Evolutionary conservation across 2,113 vertebrate species (phyloP), one percentile per base, ranked within the genome.

Genomic region (Thinocorus orbignyianus): DNA sequence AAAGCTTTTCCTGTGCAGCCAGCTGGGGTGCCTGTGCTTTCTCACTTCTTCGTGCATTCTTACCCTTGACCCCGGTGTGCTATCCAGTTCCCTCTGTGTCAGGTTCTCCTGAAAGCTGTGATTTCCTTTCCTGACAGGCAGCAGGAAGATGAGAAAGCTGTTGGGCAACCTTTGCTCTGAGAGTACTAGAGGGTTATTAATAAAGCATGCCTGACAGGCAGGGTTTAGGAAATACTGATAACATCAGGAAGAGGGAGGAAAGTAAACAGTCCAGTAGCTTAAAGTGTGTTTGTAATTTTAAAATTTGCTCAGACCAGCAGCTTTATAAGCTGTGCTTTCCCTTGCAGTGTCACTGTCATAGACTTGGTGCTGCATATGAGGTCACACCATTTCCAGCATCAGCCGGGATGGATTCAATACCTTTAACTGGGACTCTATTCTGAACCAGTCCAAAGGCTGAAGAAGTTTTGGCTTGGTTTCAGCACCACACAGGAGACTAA

Each of bases 61-160:
- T 97, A 97, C 98, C 97, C 96, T 97, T 98, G 98, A 98, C 98
- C 98, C 86, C 31, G 16, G 72, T 39, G 95, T 95, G 97, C 96
- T 97, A 97, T 97, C 93, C 97, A 98, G 97, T 97, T 97, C 97
- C 97, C 96, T 92, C 65, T 76, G 88, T 96, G 97, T 98, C 96
- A 97, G 94, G 78, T 91, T 95, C 93, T 95, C 94, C 95, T 91
- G 95, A 96, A 97, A 97, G 94, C 86, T 97, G 97, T 73, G 95
- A 98, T 97, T 98, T 98, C 98, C 98, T 98, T 90, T 98, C 95
- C 92, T 97, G 98, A 98, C 98, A 98, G 94, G 95, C 92, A 65
- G 94, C 98, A 98, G 98, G 98, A 98, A 98, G 96, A 97, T 93
- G 96, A 97, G 98, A 98, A 98, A 97, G 97, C 98, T 98, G 98